Evolutionary conservation across 2,113 vertebrate species (phyloP).

Genomic region (Rhynchomys soricoides): DNA sequence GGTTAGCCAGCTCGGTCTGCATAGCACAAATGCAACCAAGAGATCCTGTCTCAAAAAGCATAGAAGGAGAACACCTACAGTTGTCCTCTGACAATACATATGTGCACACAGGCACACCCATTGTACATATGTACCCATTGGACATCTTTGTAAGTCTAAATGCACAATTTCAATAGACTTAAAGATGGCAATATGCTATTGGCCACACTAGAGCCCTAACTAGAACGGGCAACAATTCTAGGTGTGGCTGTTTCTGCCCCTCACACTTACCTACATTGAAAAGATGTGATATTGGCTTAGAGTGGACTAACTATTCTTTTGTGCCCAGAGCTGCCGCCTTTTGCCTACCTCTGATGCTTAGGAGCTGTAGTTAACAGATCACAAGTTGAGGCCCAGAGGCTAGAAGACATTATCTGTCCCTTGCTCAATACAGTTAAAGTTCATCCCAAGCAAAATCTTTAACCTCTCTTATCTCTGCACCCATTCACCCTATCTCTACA

Average conservation of each 20-base stretch:
- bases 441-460: background rate
- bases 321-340: background rate
- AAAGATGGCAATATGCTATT: background rate
- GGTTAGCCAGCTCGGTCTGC: background rate
- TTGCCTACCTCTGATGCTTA: background rate
- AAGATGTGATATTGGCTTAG: background rate
- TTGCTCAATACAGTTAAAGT: background rate
- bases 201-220: background rate
- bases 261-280: background rate
- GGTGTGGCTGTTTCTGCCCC: background rate
- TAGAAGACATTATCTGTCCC: background rate
- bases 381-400: background rate
- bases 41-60: background rate
- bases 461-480: background rate
- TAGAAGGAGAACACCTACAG: background rate
- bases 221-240: background rate
- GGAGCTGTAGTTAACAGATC: background rate
- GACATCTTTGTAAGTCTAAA: background rate
- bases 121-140: background rate
- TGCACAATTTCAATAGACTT: constrained; percentile 3
- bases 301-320: background rate
- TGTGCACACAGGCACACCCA: background rate
- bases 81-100: background rate
- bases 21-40: background rate
- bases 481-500: background rate